These are phyloP conservation scores for Marmota monax DNA, from an alignment of 2,113 vertebrate species.

Conservation along the genomic window DNA sequence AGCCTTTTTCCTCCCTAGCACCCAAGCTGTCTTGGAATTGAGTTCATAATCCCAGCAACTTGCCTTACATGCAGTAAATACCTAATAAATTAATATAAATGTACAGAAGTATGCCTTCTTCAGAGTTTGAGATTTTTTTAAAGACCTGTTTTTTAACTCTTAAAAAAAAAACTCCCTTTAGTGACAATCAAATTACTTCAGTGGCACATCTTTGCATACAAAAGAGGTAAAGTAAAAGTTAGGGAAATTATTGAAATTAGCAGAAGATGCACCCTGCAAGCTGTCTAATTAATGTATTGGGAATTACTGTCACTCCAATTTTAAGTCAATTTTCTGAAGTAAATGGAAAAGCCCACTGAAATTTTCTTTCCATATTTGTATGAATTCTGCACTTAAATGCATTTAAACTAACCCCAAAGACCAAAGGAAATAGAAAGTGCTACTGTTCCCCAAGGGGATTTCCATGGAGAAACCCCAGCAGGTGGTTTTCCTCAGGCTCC, in stretches of 20 bases:
- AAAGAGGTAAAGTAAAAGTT: conserved; percentile 74
- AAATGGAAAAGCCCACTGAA: conserved; percentile 38
- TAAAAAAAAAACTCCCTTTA: conserved; percentile 27
- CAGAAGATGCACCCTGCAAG: conserved; percentile 73
- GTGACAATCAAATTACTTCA: conserved; percentile 59
- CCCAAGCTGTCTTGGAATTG: neutral
- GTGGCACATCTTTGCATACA: conserved; percentile 71
- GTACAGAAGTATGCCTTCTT: neutral
- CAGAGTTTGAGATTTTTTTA: conserved; percentile 4
- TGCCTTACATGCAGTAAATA: neutral
- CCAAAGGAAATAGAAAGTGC: conserved; percentile 56
- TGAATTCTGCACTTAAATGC: conserved; percentile 48
- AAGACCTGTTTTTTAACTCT: neutral
- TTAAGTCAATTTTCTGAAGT: conserved; percentile 75
- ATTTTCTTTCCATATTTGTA: conserved; percentile 23
- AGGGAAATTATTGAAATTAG: conserved; percentile 80
- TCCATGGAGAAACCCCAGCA: neutral
- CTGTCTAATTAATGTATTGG: conserved; percentile 83
- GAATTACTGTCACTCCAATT: conserved; percentile 79
- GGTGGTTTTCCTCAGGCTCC: conserved; percentile 25
- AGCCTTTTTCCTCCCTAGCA: neutral
- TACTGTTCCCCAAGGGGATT: neutral
- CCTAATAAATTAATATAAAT: neutral
- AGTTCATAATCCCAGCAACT: neutral
- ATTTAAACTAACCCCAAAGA: conserved; percentile 47